phyloP scores from a whole-genome alignment of 30 jellyfish, hydroid and myxozoan species.

The Hydra vulgaris region DNA sequence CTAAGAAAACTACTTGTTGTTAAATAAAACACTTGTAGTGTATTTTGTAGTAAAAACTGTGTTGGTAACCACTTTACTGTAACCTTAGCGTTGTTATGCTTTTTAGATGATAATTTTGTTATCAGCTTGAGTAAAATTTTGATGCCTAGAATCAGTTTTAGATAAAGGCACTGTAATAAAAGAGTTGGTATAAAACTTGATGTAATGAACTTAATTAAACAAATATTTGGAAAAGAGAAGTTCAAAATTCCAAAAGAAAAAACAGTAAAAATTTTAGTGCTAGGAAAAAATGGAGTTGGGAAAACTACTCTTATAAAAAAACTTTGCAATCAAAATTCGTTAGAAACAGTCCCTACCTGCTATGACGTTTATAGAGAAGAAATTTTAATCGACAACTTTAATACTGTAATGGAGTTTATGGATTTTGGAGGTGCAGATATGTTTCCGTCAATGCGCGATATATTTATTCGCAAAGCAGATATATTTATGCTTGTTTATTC shows the following conservation, averaged over 20 bases:
- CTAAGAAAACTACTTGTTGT: no score
- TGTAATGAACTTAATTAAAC: conserved; percentile 6
- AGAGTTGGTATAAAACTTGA: not conserved
- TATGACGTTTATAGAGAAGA: conserved; percentile 20
- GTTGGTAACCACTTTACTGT: no score
- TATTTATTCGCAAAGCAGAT: conserved; percentile 33
- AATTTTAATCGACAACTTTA: conserved; percentile 24
- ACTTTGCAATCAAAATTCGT: conserved; percentile 5
- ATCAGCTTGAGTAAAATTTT: not conserved
- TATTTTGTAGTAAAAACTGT: no score
- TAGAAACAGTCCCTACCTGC: conserved; percentile 15
- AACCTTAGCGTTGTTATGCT: no score
- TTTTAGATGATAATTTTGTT: not conserved
- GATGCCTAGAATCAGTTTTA: not conserved
- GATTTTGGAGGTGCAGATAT: conserved; percentile 29
- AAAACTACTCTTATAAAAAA: conserved; percentile 18
- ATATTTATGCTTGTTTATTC: conserved; percentile 17
- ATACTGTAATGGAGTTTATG: conserved; percentile 30
- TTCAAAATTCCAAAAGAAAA: not conserved
- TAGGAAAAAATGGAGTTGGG: conserved; percentile 34
- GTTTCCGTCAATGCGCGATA: conserved; percentile 38
- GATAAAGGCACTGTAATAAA: not conserved
- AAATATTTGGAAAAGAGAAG: not conserved
- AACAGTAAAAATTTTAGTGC: conserved; percentile 28
- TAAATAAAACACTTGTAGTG: no score